Evolutionary conservation across 64 coral and sea anemone genomes (phyloP).

Genomic region (Platygyra sinensis): DNA sequence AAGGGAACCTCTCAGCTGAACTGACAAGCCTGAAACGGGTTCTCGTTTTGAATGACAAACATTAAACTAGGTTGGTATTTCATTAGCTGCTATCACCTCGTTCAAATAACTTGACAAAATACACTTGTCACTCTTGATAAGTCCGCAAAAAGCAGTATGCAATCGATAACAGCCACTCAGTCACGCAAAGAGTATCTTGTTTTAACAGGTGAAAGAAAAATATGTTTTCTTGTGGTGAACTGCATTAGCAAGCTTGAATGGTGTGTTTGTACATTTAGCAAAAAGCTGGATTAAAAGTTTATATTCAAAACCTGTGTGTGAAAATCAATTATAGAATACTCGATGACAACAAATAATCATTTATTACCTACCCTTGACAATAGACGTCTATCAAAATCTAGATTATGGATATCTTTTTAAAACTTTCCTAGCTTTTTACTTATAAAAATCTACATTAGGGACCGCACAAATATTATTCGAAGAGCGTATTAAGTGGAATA

Average conservation of each 20-base stretch:
- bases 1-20: neutral
- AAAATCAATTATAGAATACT: neutral
- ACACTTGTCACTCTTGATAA: neutral
- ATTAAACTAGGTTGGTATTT: neutral
- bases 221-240: neutral
- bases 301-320: neutral
- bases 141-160: neutral
- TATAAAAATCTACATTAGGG: neutral
- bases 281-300: neutral
- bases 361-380: neutral
- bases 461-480: neutral
- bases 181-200: conserved; percentile 11
- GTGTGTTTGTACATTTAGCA: neutral
- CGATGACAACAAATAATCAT: neutral
- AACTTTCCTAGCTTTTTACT: neutral
- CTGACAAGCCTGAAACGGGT: neutral
- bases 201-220: conserved; percentile 13
- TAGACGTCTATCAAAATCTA: neutral
- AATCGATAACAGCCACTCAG: neutral
- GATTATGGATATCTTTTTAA: neutral
- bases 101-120: neutral
- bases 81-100: neutral
- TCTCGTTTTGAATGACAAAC: neutral
- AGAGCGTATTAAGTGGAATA: neutral
- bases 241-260: neutral